phyloP scores from a whole-genome alignment of 2,888 invertebrate genomes.

The Nemapogon koenigi region DNA sequence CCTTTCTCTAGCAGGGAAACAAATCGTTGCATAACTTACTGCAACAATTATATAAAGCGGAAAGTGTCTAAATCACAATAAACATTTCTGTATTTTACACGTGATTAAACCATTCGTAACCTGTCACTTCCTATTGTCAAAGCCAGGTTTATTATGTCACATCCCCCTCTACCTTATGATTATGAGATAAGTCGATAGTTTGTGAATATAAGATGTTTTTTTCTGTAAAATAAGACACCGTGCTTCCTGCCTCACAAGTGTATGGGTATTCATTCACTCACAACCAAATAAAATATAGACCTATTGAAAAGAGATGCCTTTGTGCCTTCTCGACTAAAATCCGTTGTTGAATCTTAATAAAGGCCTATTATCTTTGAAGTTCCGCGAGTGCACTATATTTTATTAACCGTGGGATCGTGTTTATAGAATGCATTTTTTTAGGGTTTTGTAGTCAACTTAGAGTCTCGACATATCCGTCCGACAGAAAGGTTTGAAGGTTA shows the following conservation, averaged over 20 bases:
- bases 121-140: constrained; percentile 26
- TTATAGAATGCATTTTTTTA: constrained; percentile 12
- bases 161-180: constrained; percentile 30
- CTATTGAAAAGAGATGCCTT: constrained; percentile 45
- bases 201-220: constrained; percentile 22
- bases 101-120: too few species aligned
- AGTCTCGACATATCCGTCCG: too few species aligned
- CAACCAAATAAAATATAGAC: constrained; percentile 30
- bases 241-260: constrained; percentile 58
- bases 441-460: too few species aligned
- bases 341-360: constrained; percentile 43
- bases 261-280: constrained; percentile 29
- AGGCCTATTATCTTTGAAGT: constrained; percentile 36
- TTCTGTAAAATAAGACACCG: constrained; percentile 50
- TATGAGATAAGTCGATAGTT: constrained; percentile 33
- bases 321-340: constrained; percentile 57
- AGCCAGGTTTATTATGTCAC: constrained; percentile 22
- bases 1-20: too few species aligned
- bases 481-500: too few species aligned
- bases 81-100: too few species aligned
- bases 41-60: too few species aligned
- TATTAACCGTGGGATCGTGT: constrained; percentile 36
- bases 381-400: constrained; percentile 1
- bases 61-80: too few species aligned
- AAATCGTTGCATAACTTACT: too few species aligned